A percentile compares a stretch with the other conserved stretches of the same genome.
These are phyloP conservation scores for Micromys minutus DNA, from an alignment of 2,113 vertebrate species.

Conservation along the genomic window DNA sequence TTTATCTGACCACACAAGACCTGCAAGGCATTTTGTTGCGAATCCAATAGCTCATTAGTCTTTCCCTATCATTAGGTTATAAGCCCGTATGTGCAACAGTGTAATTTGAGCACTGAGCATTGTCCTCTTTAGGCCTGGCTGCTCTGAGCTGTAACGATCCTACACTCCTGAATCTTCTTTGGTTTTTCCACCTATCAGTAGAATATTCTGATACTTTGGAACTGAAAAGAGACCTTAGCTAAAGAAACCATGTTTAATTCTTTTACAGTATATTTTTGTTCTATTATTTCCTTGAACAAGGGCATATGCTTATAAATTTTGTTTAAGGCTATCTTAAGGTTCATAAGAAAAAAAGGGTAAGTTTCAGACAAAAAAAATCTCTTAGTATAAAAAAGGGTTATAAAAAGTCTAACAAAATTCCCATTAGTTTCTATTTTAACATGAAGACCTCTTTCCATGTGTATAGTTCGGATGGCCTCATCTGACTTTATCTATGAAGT, in stretches of 20 bases:
- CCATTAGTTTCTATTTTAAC: conserved; percentile 65
- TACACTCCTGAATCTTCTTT: not conserved
- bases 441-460: not conserved
- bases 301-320: conserved; percentile 38
- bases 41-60: conserved; percentile 34
- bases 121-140: not conserved
- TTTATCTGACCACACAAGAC: conserved; percentile 35
- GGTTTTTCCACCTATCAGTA: not conserved
- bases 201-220: conserved; percentile 27
- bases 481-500: conserved; percentile 60
- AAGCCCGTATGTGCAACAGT: not conserved
- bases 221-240: conserved; percentile 37
- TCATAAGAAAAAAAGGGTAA: conserved; percentile 41
- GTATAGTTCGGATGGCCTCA: conserved; percentile 32
- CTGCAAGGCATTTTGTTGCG: conserved; percentile 42
- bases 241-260: conserved; percentile 47
- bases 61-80: conserved; percentile 9
- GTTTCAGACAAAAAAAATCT: conserved; percentile 40
- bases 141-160: not conserved
- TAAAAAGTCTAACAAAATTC: conserved; percentile 55
- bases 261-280: conserved; percentile 28
- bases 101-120: not conserved
- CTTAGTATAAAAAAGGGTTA: conserved; percentile 30
- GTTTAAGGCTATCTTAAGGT: conserved; percentile 15
- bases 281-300: conserved; percentile 48